Conservation (phyloP, 2,888 invertebrate genomes). For the Sympetrum striolatum region DNA sequence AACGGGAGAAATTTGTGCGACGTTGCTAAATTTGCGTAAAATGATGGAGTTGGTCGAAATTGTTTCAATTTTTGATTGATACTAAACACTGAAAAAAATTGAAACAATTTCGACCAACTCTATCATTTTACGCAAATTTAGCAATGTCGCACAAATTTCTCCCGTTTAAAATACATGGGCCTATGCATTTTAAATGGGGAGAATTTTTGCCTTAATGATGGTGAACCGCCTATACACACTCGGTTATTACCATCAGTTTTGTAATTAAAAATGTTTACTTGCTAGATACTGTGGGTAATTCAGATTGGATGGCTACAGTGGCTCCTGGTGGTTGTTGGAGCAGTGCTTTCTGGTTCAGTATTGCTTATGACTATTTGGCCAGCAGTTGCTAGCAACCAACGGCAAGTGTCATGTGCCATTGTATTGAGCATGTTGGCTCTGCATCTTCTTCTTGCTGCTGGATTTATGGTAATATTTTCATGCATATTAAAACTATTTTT, state of each 20-base stretch:
- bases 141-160: no score
- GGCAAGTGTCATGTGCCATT: constrained; percentile 68
- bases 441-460: constrained; percentile 83
- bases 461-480: constrained; percentile 72
- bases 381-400: constrained; percentile 64
- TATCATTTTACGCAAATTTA: no score
- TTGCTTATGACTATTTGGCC: constrained; percentile 83
- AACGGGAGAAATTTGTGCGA: no score
- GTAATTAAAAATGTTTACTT: neutral
- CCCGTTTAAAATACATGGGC: no score
- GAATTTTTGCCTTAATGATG: neutral
- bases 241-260: neutral
- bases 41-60: no score
- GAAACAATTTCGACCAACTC: no score
- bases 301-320: constrained; percentile 84
- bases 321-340: constrained; percentile 82
- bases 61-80: no score
- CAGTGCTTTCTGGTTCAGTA: constrained; percentile 84
- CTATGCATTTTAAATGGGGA: neutral
- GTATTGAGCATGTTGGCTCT: constrained; percentile 73
- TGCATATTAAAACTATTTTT: no score
- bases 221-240: no score
- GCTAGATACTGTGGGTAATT: constrained; percentile 83
- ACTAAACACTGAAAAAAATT: no score
- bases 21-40: no score